Evolutionary conservation across 2,888 invertebrate species (phyloP).

Genomic region (Pyrochroa serraticornis): DNA sequence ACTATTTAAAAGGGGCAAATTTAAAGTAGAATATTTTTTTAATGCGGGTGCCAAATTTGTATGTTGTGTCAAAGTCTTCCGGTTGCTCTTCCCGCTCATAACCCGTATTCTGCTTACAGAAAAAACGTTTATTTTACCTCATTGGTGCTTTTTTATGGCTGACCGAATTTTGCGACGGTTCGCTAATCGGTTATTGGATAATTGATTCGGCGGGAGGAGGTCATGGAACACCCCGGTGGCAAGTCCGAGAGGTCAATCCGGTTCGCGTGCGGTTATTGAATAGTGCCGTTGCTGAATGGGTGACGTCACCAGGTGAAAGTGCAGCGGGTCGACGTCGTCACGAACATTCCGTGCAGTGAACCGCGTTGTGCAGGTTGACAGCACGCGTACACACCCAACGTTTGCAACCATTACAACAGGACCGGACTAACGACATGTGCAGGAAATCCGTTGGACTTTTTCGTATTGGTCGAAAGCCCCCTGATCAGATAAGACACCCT

Average conservation of each 20-base stretch:
- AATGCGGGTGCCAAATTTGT: too few species aligned
- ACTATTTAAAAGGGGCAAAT: too few species aligned
- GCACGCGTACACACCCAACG: slow-evolving; percentile 1
- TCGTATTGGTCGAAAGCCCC: too few species aligned
- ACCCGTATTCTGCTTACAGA: too few species aligned
- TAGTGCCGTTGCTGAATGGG: slow-evolving; percentile 29
- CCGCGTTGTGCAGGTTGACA: slow-evolving; percentile 21
- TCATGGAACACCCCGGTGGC: not conserved
- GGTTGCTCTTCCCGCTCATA: too few species aligned
- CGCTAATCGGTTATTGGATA: too few species aligned
- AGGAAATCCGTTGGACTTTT: slow-evolving; percentile 4
- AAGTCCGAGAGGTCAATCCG: slow-evolving; percentile 3
- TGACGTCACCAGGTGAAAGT: slow-evolving; percentile 34
- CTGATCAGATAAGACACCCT: too few species aligned
- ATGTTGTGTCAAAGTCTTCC: too few species aligned
- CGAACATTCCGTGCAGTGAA: slow-evolving; percentile 30
- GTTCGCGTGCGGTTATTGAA: slow-evolving; percentile 32
- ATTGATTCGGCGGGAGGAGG: not conserved
- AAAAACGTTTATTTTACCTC: too few species aligned
- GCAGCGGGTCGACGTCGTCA: slow-evolving; percentile 30
- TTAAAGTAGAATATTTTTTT: too few species aligned
- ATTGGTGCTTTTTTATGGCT: too few species aligned
- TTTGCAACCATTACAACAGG: slow-evolving; percentile 6
- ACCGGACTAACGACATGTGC: slow-evolving; percentile 14
- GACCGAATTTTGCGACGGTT: too few species aligned